These are phyloP conservation scores for Hypolimnas misippus DNA, from an alignment of 2,888 invertebrate genomes.

Conservation along the genomic window DNA sequence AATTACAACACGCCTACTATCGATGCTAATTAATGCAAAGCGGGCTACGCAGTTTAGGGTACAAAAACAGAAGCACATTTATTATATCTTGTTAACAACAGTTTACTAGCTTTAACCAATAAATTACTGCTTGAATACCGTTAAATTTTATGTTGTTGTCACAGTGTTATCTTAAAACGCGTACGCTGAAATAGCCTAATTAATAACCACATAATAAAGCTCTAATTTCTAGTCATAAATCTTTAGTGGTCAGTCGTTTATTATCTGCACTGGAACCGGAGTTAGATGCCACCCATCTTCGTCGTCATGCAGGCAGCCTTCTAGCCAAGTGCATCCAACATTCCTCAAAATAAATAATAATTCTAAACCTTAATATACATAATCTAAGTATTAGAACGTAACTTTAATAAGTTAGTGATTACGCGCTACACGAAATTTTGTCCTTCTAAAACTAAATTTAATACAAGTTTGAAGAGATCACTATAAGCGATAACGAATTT, in stretches of 20 bases:
- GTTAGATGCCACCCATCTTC: not conserved
- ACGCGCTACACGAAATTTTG: too few relatives aligned
- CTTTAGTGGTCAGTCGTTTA: conserved; percentile 36
- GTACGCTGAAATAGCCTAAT: conserved; percentile 21
- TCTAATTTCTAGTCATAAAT: conserved; percentile 34
- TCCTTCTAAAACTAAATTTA: too few relatives aligned
- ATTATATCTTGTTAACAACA: conserved; percentile 35
- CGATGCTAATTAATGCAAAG: conserved; percentile 34
- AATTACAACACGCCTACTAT: conserved; percentile 17
- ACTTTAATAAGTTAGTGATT: too few relatives aligned
- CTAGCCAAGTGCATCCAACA: too few relatives aligned
- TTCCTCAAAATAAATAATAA: too few relatives aligned
- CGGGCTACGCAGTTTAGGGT: conserved; percentile 26
- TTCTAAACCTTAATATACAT: too few relatives aligned
- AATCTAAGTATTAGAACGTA: too few relatives aligned
- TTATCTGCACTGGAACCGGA: conserved; percentile 18
- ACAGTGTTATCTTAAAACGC: conserved; percentile 32
- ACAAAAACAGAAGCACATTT: conserved; percentile 34
- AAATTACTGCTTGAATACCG: conserved; percentile 33
- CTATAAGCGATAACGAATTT: not conserved
- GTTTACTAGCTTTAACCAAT: conserved; percentile 18
- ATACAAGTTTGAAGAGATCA: too few relatives aligned
- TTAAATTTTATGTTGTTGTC: conserved; percentile 35
- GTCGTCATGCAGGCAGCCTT: too few relatives aligned
- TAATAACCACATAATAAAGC: conserved; percentile 24